A percentile compares a stretch with the other conserved stretches of the same genome.
phyloP scores from a whole-genome alignment of 1,140 invertebrate genomes.

The Belonocnema kinseyi region DNA sequence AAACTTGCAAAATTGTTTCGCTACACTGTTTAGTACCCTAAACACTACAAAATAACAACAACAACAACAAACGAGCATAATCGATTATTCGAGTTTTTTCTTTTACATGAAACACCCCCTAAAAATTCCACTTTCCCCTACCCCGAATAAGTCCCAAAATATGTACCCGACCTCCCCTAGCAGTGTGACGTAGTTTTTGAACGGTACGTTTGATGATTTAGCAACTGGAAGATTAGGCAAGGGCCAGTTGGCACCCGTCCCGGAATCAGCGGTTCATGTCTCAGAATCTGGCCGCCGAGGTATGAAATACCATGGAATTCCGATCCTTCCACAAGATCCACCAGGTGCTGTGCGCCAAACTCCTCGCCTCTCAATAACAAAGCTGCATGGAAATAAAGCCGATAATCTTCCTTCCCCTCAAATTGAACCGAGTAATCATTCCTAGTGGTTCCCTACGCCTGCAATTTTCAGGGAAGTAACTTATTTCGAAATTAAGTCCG shows the following conservation, averaged over 20 bases:
- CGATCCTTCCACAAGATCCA: conserved; percentile 68
- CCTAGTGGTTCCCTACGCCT: neutral
- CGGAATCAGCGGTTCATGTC: conserved; percentile 61
- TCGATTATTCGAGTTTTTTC: no score
- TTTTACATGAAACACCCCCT: no score
- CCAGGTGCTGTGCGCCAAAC: conserved; percentile 63
- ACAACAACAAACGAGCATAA: no score
- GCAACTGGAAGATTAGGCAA: conserved; percentile 51
- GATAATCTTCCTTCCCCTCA: neutral
- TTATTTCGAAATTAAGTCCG: conserved; percentile 25
- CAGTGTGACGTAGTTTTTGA: no score
- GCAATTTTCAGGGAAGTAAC: neutral
- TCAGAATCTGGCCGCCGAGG: conserved; percentile 61
- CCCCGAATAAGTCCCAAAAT: no score
- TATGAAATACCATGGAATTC: conserved; percentile 64
- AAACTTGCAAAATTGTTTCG: no score
- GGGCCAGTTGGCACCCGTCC: conserved; percentile 63
- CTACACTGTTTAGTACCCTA: no score
- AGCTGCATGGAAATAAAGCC: conserved; percentile 58
- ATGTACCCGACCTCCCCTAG: no score
- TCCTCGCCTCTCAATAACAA: conserved; percentile 68
- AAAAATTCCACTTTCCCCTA: no score
- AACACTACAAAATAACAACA: no score
- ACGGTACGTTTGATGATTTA: conserved; percentile 55
- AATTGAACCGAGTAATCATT: neutral